Evolutionary conservation across 2,797 vertebrate species (phyloP), one percentile per base, ranked within the genome.

Genomic region (Sebastes steindachneri): DNA sequence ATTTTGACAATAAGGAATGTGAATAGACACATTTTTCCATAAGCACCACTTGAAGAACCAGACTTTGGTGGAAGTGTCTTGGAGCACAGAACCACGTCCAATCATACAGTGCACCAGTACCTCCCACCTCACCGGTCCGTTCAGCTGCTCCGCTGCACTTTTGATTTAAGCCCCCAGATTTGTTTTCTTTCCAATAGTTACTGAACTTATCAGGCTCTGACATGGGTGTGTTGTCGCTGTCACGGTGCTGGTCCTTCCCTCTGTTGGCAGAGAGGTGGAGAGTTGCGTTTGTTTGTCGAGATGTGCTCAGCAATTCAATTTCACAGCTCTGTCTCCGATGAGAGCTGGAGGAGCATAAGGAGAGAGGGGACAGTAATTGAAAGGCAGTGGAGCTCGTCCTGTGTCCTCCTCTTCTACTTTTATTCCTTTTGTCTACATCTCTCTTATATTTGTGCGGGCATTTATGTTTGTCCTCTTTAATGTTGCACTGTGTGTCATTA

Each of bases 261-360:
- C 79, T 58, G 73, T 79, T 83, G 88, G 69, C 85, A 60, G 53
- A 69, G 66, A 89, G 88, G 83, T 88, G 89, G 85, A 85, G 89
- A 87, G 86, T 83, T 70, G 89, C 89, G 92, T 91, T 45, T 93
- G 90, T 94, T 94, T 92, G 88, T 79, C 1, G 21, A 90, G 91
- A 94, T 92, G 87, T 90, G 89, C 89, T 93, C 87, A 48, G 87
- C 89, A 92, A 93, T 93, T 94, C 90, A 94, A 93, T 93, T 93
- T 92, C 90, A 90, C 90, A 90, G 86, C 77, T 84, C 80, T 3
- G 77, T 93, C 88, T 91, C 91, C 74, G 81, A 83, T 82, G 91
- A 89, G 79, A 82, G 70, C 80, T 80, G 78, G 73, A 86, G 84
- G 73, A 82, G 83, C 82, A 68, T 75, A 77, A 87, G 90, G 76